A percentile compares a stretch with the other conserved stretches of the same genome.
Conservation (phyloP, 2,797 vertebrate genomes). For the Peromyscus aztecus region DNA sequence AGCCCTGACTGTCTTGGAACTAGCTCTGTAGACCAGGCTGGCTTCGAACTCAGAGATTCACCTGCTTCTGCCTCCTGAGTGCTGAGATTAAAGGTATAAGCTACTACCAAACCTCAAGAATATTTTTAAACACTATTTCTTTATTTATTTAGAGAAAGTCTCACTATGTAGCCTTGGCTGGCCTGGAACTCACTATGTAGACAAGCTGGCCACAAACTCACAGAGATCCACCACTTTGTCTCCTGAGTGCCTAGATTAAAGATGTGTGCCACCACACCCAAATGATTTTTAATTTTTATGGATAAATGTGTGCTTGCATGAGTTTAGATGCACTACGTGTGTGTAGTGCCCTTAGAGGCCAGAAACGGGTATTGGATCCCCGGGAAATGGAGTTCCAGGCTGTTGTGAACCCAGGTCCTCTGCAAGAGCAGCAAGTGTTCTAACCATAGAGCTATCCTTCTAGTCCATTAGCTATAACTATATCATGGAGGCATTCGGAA, state of each 20-base stretch:
- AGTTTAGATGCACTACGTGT: background rate
- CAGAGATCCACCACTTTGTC: background rate
- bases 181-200: background rate
- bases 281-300: background rate
- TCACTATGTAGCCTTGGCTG: background rate
- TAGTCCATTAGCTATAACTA: background rate
- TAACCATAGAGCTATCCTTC: background rate
- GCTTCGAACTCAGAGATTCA: background rate
- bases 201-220: background rate
- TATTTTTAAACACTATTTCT: background rate
- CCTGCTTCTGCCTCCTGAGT: background rate
- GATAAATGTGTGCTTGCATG: background rate
- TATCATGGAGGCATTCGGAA: background rate
- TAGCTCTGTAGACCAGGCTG: background rate
- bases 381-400: background rate
- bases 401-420: background rate
- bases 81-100: background rate
- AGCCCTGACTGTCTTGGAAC: background rate
- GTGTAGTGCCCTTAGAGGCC: background rate
- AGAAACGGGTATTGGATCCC: background rate
- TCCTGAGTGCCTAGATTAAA: background rate
- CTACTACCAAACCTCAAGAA: background rate
- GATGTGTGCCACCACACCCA: background rate
- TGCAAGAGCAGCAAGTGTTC: background rate
- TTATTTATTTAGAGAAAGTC: background rate